A percentile compares a stretch with the other conserved stretches of the same genome.
Evolutionary conservation across 2,888 invertebrate species (phyloP).

Genomic region (Aethes cnicana): DNA sequence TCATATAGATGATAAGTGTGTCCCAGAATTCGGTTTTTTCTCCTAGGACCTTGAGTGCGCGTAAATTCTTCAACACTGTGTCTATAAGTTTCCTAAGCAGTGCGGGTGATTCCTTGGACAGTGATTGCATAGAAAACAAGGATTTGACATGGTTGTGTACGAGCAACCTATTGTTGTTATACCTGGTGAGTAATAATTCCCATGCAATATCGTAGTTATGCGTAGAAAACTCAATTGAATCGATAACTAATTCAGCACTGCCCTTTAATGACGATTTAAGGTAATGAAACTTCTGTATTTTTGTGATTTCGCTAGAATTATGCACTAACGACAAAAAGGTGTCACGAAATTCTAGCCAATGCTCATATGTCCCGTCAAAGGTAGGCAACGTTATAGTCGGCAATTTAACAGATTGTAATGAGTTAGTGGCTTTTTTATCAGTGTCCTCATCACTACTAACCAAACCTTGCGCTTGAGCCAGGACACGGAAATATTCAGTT

Average conservation of each 20-base stretch:
- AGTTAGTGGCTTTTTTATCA: background rate
- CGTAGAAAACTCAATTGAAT: background rate
- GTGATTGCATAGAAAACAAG: background rate
- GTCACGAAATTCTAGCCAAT: background rate
- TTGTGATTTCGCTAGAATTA: background rate
- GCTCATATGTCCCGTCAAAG: background rate
- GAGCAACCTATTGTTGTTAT: background rate
- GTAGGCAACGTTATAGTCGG: background rate
- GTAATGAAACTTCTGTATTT: background rate
- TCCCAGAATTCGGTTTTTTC: background rate
- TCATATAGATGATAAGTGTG: background rate
- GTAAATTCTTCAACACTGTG: background rate
- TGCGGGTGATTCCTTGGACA: background rate
- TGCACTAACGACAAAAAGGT: background rate
- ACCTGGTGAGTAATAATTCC: background rate
- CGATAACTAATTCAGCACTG: background rate
- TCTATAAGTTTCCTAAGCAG: background rate
- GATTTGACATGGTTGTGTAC: background rate
- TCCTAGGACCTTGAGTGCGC: background rate
- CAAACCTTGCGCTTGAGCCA: background rate
- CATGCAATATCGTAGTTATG: background rate
- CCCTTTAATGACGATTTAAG: background rate
- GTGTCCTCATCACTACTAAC: background rate
- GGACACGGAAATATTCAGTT: background rate
- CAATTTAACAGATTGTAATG: background rate